Conservation (phyloP, 2,888 invertebrate species). For the Coecobrya sp. region DNA sequence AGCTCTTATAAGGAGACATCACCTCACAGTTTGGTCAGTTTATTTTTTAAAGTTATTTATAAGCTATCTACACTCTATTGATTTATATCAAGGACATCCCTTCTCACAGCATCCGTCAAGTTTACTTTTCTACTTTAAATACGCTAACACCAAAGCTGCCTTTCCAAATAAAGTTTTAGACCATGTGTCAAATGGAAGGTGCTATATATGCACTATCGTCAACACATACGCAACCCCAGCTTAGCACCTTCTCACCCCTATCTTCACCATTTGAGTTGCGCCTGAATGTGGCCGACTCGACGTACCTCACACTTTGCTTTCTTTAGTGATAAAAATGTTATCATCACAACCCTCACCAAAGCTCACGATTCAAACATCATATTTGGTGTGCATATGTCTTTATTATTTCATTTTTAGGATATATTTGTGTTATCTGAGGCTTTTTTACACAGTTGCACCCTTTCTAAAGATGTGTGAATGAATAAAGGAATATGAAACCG, state of each 20-base stretch:
- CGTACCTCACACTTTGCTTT: too few species aligned
- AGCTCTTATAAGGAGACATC: neutral
- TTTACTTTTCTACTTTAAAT: constrained; percentile 49
- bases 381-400: neutral
- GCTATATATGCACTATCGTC: neutral
- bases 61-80: neutral
- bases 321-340: too few species aligned
- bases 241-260: neutral
- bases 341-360: too few species aligned
- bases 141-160: neutral
- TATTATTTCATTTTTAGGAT: neutral
- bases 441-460: neutral
- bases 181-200: neutral
- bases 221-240: neutral
- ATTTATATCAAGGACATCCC: neutral
- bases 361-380: neutral
- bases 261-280: neutral
- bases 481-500: too few species aligned
- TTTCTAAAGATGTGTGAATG: neutral
- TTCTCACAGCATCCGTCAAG: constrained; percentile 44
- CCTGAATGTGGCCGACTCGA: too few species aligned
- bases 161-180: neutral
- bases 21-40: neutral
- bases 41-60: constrained; percentile 41
- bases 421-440: neutral